A percentile compares a stretch with the other conserved stretches of the same genome.
Evolutionary conservation across 2,797 vertebrate genomes (phyloP).

Genomic region (Yasuhikotakia modesta): DNA sequence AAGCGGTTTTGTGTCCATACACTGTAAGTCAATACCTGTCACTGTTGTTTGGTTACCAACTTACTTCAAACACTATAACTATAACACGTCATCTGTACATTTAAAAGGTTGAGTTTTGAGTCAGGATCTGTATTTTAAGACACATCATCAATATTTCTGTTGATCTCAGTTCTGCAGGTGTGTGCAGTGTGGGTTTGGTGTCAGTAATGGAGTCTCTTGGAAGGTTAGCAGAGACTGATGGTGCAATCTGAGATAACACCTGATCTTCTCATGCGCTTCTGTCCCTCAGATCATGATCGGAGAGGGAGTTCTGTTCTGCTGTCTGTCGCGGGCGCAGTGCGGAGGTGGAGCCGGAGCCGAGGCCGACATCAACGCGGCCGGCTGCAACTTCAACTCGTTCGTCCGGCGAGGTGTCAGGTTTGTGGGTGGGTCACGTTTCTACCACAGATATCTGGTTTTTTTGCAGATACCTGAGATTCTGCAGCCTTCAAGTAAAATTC

Average conservation of each 20-base stretch:
- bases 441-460: neutral
- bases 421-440: slow-evolving; percentile 77
- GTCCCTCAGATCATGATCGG: slow-evolving; percentile 92
- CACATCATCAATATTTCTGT: too few species aligned
- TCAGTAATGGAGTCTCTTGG: slow-evolving; percentile 9
- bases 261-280: slow-evolving; percentile 40
- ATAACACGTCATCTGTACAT: too few species aligned
- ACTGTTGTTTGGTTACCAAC: too few species aligned
- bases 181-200: neutral
- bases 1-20: too few species aligned
- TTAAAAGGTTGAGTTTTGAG: too few species aligned
- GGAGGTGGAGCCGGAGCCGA: slow-evolving; percentile 80
- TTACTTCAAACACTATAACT: too few species aligned
- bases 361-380: slow-evolving; percentile 95
- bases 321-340: slow-evolving; percentile 84
- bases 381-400: slow-evolving; percentile 99
- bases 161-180: neutral
- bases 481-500: too few species aligned
- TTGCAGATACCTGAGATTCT: neutral
- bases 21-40: too few species aligned
- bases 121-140: too few species aligned
- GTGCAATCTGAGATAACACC: slow-evolving; percentile 27
- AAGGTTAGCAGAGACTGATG: neutral
- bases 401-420: slow-evolving; percentile 95
- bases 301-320: slow-evolving; percentile 96